Conservation (phyloP, 37 sponge, comb jelly and placozoan genomes). For the Beroe ovata region DNA sequence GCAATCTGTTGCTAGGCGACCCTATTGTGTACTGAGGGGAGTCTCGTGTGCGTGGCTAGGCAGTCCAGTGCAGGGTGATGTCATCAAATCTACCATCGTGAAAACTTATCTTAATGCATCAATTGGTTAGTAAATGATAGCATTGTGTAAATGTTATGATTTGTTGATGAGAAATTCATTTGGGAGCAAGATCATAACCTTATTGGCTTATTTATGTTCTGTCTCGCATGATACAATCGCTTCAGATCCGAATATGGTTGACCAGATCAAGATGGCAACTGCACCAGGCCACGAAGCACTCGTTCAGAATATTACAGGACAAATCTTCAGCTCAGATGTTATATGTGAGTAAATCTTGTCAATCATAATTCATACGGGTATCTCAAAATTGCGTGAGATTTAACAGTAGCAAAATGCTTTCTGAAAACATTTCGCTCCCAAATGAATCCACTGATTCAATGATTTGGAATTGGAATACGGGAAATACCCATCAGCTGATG, state of each 20-base stretch:
- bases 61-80: not conserved
- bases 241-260: not conserved
- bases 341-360: not conserved
- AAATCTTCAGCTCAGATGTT: not conserved
- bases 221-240: no score
- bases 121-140: no score
- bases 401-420: no score
- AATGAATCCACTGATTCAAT: no score
- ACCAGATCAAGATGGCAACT: not conserved
- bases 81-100: slow-evolving; percentile 10
- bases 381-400: not conserved
- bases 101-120: not conserved
- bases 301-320: not conserved
- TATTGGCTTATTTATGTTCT: no score
- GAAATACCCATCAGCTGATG: no score
- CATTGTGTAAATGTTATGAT: no score
- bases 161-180: no score
- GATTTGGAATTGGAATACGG: no score
- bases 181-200: no score
- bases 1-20: not conserved
- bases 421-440: no score
- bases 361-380: not conserved
- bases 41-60: slow-evolving; percentile 14
- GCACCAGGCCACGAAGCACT: not conserved
- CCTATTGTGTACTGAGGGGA: slow-evolving; percentile 2